Percentiles rank a stretch among this genome's conserved stretches.
phyloP scores from a whole-genome alignment of 2,113 vertebrate species.

The Pachyramphus minor region DNA sequence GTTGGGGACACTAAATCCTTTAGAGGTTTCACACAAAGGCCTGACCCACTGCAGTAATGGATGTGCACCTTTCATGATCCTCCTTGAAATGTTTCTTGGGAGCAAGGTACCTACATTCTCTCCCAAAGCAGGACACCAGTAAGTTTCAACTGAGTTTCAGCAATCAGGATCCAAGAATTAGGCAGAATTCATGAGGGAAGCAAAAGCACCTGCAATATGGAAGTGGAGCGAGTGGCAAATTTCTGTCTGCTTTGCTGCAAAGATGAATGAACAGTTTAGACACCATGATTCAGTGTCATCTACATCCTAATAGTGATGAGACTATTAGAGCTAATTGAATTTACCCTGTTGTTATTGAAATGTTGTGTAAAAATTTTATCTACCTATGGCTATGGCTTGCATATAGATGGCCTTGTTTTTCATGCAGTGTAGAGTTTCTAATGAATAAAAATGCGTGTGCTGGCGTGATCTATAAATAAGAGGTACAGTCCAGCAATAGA shows the following conservation, averaged over 20 bases:
- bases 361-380: not conserved
- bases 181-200: not conserved
- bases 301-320: not conserved
- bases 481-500: not conserved
- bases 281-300: not conserved
- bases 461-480: constrained; percentile 9
- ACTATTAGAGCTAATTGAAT: constrained; percentile 7
- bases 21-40: not conserved
- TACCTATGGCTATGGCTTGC: not conserved
- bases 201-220: not conserved
- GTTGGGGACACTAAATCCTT: not conserved
- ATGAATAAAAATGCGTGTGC: constrained; percentile 14
- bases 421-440: not conserved
- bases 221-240: not conserved
- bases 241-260: not conserved
- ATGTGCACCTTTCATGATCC: not conserved
- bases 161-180: fast-evolving
- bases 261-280: not conserved
- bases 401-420: not conserved
- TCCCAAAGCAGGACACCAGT: not conserved
- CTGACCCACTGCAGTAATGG: not conserved
- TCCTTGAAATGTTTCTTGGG: not conserved
- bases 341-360: constrained; percentile 20
- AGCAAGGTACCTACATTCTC: not conserved
- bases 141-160: not conserved